These are phyloP conservation scores for Myathropa florea DNA, from an alignment of 2,888 invertebrate genomes.

Conservation along the genomic window DNA sequence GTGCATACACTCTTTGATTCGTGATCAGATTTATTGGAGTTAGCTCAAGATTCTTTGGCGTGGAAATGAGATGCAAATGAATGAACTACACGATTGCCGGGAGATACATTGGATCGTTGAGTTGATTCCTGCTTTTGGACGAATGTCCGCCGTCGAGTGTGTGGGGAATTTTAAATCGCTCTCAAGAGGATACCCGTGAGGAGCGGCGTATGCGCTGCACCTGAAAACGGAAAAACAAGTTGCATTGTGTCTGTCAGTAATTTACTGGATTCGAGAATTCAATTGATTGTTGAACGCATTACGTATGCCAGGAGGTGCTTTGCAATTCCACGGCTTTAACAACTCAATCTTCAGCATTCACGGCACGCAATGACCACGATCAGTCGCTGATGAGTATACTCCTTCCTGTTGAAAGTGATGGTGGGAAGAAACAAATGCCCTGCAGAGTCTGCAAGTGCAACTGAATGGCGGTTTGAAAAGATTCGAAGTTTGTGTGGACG, in stretches of 20 bases:
- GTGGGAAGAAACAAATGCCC: not conserved
- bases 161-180: not conserved
- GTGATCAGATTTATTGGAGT: conserved; percentile 35
- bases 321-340: not conserved
- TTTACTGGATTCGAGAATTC: not conserved
- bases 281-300: not conserved
- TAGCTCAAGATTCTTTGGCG: not conserved
- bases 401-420: not conserved
- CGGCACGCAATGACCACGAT: not conserved
- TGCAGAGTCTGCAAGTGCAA: not conserved
- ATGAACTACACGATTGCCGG: conserved; percentile 1
- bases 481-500: too few relatives aligned
- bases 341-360: not conserved
- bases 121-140: not conserved
- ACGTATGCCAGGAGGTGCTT: not conserved
- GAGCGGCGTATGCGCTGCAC: not conserved
- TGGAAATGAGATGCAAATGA: conserved; percentile 4
- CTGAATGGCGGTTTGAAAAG: too few relatives aligned
- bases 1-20: not conserved
- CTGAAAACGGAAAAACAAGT: not conserved
- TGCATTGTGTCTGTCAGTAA: not conserved
- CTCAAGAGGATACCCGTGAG: not conserved
- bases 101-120: not conserved
- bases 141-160: not conserved
- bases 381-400: not conserved